phyloP scores from a whole-genome alignment of 1,140 invertebrate genomes.

The Palaemon carinicauda region DNA sequence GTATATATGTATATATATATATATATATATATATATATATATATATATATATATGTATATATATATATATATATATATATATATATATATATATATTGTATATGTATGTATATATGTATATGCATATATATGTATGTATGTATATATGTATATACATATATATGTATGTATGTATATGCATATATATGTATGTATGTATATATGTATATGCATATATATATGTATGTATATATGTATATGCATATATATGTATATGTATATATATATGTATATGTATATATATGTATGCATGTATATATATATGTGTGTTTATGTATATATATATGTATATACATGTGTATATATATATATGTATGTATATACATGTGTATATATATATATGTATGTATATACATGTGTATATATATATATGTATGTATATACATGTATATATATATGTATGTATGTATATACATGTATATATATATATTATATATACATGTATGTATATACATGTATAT shows the following conservation, averaged over 20 bases:
- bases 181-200: neutral
- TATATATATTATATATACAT: no score
- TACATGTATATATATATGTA: neutral
- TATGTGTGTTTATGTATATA: neutral
- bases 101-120: no score
- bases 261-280: neutral
- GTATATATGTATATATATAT: no score
- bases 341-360: slow-evolving; percentile 1
- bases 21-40: neutral
- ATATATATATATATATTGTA: no score
- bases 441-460: no score
- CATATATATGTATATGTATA: neutral
- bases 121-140: neutral
- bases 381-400: neutral
- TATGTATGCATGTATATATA: neutral
- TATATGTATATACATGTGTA: neutral
- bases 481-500: no score
- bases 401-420: neutral
- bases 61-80: neutral
- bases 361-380: neutral
- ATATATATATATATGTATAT: neutral
- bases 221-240: neutral
- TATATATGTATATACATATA: slow-evolving; percentile 2
- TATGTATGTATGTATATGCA: neutral
- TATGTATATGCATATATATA: neutral